Percentiles rank a stretch among this genome's conserved stretches.
Evolutionary conservation across 2,797 vertebrate species (phyloP).

Genomic region (Alca torda): DNA sequence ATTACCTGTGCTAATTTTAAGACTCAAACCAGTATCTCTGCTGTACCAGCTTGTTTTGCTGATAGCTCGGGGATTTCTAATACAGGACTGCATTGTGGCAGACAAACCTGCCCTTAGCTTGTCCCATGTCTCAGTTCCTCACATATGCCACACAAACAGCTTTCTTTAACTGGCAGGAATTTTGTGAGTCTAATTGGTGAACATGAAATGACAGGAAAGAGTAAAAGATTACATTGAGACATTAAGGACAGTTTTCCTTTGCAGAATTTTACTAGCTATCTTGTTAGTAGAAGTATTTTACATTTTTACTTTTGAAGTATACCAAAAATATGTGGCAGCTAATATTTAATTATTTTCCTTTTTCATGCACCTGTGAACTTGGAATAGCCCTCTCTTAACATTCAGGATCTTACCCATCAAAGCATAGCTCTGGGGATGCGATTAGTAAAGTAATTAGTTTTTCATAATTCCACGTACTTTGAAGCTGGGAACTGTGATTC

Average conservation of each 20-base stretch:
- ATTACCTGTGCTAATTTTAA: neutral
- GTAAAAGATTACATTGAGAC: neutral
- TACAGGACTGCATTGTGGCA: neutral
- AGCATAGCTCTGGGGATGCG: neutral
- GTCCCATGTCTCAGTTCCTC: neutral
- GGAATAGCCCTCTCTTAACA: neutral
- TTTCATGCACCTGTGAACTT: neutral
- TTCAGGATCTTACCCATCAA: neutral
- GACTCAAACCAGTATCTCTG: neutral
- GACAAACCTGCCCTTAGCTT: neutral
- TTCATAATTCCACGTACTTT: neutral
- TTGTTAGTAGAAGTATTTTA: neutral
- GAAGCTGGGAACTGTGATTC: neutral
- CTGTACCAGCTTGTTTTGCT: neutral
- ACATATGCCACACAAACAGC: neutral
- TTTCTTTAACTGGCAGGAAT: neutral
- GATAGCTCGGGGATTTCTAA: neutral
- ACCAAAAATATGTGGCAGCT: neutral
- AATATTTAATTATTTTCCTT: neutral
- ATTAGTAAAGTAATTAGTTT: constrained; percentile 18
- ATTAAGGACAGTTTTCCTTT: neutral
- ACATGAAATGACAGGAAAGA: neutral
- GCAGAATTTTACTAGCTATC: neutral
- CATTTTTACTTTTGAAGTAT: neutral
- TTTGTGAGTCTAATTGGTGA: neutral